A percentile compares a stretch with the other conserved stretches of the same genome.
These are phyloP conservation scores for Varanus salvator DNA, from an alignment of 2,113 vertebrate genomes.

Conservation along the genomic window DNA sequence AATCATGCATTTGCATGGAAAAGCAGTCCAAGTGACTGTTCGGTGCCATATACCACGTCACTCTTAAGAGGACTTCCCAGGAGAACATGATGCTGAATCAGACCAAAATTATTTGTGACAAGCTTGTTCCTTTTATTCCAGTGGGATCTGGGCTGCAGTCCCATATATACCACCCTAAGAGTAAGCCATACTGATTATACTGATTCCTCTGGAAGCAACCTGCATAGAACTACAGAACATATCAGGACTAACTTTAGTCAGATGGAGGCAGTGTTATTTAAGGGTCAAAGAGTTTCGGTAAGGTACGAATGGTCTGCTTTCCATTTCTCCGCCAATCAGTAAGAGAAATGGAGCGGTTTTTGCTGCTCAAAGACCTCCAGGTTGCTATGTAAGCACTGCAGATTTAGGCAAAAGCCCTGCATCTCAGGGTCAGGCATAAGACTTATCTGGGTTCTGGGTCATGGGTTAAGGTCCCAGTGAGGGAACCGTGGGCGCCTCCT, in stretches of 20 bases:
- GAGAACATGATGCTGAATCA: background rate
- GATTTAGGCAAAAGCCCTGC: background rate
- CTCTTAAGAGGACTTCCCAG: background rate
- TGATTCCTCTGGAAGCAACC: background rate
- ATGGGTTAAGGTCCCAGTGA: background rate
- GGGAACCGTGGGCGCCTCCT: background rate
- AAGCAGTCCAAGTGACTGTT: background rate
- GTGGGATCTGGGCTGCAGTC: background rate
- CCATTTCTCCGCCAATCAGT: background rate
- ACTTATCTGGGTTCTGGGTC: background rate
- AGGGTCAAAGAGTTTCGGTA: background rate
- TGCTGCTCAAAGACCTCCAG: background rate
- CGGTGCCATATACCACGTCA: fast-evolving
- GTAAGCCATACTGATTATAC: background rate
- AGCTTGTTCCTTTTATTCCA: background rate
- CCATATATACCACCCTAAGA: background rate
- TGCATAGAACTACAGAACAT: no score
- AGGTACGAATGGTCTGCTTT: background rate
- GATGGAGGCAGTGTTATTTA: background rate
- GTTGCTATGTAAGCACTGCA: background rate
- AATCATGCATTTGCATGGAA: fast-evolving
- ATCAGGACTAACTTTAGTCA: background rate
- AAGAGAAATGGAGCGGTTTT: background rate
- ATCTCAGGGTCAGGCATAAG: background rate
- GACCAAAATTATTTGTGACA: background rate